Evolutionary conservation across 2,113 vertebrate genomes (phyloP).

Genomic region (Ptyas mucosa): DNA sequence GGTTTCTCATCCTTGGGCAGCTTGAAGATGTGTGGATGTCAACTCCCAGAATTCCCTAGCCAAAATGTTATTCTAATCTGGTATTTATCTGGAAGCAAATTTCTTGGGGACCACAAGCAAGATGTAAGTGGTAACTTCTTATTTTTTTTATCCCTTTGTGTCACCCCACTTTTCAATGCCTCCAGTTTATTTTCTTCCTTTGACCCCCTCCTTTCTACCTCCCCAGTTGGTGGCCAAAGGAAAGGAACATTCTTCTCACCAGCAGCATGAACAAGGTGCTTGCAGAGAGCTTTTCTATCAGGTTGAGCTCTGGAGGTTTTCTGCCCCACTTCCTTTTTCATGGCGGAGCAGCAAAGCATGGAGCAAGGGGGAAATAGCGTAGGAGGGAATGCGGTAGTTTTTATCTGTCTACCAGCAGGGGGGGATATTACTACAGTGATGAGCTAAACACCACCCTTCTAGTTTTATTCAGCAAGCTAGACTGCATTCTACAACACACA

Average conservation of each 20-base stretch:
- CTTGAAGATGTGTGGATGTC: neutral
- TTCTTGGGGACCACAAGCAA: neutral
- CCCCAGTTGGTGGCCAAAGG: neutral
- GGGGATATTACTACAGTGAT: neutral
- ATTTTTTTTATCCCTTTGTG: neutral
- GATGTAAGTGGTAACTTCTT: neutral
- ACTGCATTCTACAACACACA: neutral
- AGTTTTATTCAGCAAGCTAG: neutral
- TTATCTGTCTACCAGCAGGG: neutral
- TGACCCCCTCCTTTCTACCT: neutral
- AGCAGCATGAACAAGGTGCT: neutral
- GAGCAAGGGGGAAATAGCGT: neutral
- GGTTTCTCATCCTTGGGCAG: neutral
- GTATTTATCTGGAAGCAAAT: neutral
- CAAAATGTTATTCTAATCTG: neutral
- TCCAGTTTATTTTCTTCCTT: neutral
- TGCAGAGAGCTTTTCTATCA: neutral
- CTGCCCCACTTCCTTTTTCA: neutral
- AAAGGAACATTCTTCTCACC: too few species aligned
- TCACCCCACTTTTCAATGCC: neutral
- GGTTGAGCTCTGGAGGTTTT: neutral
- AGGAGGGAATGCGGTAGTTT: neutral
- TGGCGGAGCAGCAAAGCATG: neutral
- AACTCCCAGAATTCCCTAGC: neutral
- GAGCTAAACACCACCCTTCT: neutral